Evolutionary conservation across 2,797 vertebrate species (phyloP).

Genomic region (Tapirus indicus): DNA sequence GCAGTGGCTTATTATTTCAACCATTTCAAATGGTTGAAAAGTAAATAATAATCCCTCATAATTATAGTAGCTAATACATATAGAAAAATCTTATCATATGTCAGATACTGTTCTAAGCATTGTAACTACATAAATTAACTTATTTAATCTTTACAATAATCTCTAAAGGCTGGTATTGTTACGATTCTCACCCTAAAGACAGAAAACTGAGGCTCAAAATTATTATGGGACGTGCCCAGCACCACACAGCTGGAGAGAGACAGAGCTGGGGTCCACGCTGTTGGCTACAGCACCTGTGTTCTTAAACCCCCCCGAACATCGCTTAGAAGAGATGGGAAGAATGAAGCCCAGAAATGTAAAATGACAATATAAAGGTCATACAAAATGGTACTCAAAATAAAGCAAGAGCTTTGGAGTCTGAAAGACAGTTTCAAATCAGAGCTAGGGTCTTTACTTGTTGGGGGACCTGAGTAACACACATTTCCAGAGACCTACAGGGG

Average conservation of each 20-base stretch:
- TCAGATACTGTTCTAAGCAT: slow-evolving; percentile 15
- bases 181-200: not conserved
- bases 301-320: not conserved
- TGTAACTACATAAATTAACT: not conserved
- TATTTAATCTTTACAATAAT: not conserved
- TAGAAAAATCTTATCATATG: not conserved
- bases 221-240: not conserved
- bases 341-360: not conserved
- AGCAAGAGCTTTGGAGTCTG: not conserved
- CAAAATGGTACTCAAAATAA: not conserved
- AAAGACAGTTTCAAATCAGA: not conserved
- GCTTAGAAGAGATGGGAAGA: not conserved
- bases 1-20: not conserved
- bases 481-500: not conserved
- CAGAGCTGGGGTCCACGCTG: not conserved
- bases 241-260: not conserved
- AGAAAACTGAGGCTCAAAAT: not conserved
- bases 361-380: not conserved
- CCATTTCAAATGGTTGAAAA: slow-evolving; percentile 21
- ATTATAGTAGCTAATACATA: not conserved
- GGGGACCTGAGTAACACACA: not conserved
- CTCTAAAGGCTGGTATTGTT: not conserved
- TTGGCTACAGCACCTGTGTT: not conserved
- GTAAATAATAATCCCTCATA: slow-evolving; percentile 38
- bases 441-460: not conserved